These are phyloP conservation scores for Bombus superbus DNA, from an alignment of 1,140 invertebrate species.

Conservation along the genomic window DNA sequence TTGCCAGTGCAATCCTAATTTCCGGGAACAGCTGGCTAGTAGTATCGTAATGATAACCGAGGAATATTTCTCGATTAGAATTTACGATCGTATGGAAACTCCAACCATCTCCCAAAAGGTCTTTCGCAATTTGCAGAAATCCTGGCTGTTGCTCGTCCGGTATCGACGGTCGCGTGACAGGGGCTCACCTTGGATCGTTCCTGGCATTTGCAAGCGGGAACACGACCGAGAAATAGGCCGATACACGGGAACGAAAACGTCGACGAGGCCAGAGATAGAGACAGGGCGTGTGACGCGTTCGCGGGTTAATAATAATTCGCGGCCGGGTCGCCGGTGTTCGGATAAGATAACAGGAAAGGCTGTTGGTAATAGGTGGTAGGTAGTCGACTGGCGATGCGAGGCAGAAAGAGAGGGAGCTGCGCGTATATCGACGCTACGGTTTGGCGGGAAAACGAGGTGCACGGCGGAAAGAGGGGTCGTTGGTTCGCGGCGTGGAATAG, in stretches of 20 bases:
- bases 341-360: constrained; percentile 83
- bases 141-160: background rate
- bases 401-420: constrained; percentile 9
- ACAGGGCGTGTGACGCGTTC: constrained; percentile 56
- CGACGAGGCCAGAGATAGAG: constrained; percentile 4
- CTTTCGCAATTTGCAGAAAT: background rate
- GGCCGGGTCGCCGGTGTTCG: constrained; percentile 79
- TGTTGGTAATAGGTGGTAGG: constrained; percentile 81
- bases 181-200: background rate
- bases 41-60: background rate
- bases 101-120: too few relatives aligned
- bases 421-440: constrained; percentile 3
- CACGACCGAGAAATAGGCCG: background rate
- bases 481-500: constrained; percentile 2
- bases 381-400: constrained; percentile 34
- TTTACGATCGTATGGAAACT: too few relatives aligned
- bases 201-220: background rate
- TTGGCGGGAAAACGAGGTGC: background rate
- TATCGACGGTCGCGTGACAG: constrained; percentile 29
- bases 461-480: constrained; percentile 14
- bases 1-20: constrained; percentile 5
- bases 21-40: background rate
- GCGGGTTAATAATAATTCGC: constrained; percentile 80
- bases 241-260: constrained; percentile 43
- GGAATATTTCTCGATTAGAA: too few relatives aligned